phyloP scores from a whole-genome alignment of 2,797 vertebrate genomes.

The Lacerta viridis region DNA sequence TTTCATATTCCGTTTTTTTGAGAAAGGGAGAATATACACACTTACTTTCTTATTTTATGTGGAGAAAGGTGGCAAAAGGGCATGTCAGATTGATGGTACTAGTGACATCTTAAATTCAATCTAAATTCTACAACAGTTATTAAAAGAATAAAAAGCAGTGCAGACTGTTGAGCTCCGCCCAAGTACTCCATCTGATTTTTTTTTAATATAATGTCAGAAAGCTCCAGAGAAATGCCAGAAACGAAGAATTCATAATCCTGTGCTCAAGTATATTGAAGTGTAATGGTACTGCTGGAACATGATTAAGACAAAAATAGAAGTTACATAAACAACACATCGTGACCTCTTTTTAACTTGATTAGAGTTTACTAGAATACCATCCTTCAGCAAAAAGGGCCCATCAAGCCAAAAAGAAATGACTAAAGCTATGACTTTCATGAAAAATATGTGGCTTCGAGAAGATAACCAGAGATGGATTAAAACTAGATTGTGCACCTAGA shows the following conservation, averaged over 20 bases:
- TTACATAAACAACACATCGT: slow-evolving; percentile 58
- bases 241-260: slow-evolving; percentile 59
- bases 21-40: neutral
- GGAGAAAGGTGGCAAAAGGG: slow-evolving; percentile 14
- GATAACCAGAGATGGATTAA: slow-evolving; percentile 52
- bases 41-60: slow-evolving; percentile 9
- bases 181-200: slow-evolving; percentile 38
- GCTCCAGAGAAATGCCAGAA: slow-evolving; percentile 63
- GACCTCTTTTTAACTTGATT: slow-evolving; percentile 61
- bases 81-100: slow-evolving; percentile 28
- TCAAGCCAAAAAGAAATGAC: slow-evolving; percentile 65
- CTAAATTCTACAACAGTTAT: slow-evolving; percentile 45
- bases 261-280: slow-evolving; percentile 57
- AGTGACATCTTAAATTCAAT: slow-evolving; percentile 52
- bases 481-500: neutral
- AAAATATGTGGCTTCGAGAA: slow-evolving; percentile 53
- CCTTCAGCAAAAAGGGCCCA: slow-evolving; percentile 69
- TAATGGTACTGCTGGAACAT: slow-evolving; percentile 48
- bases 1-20: slow-evolving; percentile 5
- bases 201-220: slow-evolving; percentile 48
- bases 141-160: slow-evolving; percentile 52
- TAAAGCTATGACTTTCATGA: slow-evolving; percentile 60
- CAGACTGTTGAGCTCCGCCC: slow-evolving; percentile 52
- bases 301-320: slow-evolving; percentile 71
- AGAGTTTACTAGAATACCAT: slow-evolving; percentile 63